Percentiles rank a stretch among this genome's conserved stretches.
Conservation (phyloP, 2,797 vertebrate species). For the Pseudochromis fuscus region DNA sequence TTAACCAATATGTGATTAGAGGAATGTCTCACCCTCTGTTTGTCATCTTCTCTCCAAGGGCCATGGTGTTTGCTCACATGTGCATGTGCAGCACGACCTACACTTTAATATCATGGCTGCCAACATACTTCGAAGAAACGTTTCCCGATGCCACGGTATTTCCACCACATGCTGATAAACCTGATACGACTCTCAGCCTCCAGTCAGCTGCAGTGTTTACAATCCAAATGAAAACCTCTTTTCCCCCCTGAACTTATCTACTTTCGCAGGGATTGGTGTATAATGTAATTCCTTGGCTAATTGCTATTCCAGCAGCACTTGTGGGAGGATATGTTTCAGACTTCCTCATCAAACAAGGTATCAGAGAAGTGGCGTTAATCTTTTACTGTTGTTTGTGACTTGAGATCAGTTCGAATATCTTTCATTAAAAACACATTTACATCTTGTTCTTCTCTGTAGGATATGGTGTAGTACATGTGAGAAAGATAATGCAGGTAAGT, state of each 20-base stretch:
- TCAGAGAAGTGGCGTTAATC: not conserved
- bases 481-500: constrained; percentile 94
- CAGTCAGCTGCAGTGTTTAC: not conserved
- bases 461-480: constrained; percentile 83
- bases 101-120: constrained; percentile 93
- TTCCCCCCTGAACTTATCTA: not conserved
- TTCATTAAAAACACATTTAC: not conserved
- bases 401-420: not conserved
- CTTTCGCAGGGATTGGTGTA: constrained; percentile 89
- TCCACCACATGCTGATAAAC: not conserved
- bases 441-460: constrained; percentile 75
- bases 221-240: not conserved
- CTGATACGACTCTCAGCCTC: not conserved
- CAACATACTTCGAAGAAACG: constrained; percentile 92
- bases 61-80: constrained; percentile 90
- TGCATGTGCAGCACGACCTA: constrained; percentile 86
- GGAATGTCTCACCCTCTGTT: not conserved
- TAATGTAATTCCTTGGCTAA: constrained; percentile 92
- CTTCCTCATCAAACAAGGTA: constrained; percentile 88
- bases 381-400: not conserved
- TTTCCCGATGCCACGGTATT: constrained; percentile 90
- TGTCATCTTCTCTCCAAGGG: constrained; percentile 77
- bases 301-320: constrained; percentile 87
- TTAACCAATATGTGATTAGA: not conserved
- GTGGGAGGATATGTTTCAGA: constrained; percentile 89